Conservation (phyloP, 2,113 vertebrate species). For the Anser cygnoides region DNA sequence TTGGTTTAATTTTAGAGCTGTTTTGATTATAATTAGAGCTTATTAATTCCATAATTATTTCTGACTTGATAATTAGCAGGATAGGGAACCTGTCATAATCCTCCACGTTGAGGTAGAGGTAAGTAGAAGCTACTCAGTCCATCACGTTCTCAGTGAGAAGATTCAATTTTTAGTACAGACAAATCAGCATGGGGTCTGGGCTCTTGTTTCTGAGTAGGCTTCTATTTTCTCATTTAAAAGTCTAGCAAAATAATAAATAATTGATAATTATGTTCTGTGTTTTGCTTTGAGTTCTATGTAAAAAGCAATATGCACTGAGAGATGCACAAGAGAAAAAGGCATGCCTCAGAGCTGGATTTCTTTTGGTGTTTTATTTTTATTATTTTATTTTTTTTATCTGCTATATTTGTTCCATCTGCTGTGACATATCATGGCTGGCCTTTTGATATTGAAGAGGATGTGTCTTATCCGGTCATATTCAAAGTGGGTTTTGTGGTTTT, state of each 20-base stretch:
- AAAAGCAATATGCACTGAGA: neutral
- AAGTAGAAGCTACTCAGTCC: neutral
- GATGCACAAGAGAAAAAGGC: neutral
- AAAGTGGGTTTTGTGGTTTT: neutral
- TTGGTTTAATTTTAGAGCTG: neutral
- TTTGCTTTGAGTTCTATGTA: neutral
- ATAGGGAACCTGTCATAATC: neutral
- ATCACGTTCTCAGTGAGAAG: neutral
- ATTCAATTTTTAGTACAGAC: constrained; percentile 16
- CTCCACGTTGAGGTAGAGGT: neutral
- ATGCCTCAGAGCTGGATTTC: neutral
- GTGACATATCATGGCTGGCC: neutral
- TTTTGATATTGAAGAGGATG: neutral
- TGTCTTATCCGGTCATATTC: neutral
- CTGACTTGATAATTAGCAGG: neutral
- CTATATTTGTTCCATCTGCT: neutral
- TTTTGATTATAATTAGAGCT: neutral
- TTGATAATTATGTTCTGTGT: neutral
- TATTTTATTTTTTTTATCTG: neutral
- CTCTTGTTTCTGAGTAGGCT: neutral
- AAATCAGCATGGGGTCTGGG: neutral
- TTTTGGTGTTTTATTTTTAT: neutral
- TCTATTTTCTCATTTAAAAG: neutral
- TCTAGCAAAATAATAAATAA: neutral
- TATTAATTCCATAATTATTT: neutral